Percentiles rank a stretch among this genome's conserved stretches.
Evolutionary conservation across 1,140 invertebrate genomes (phyloP).

Genomic region (Chrysoperla carnea): DNA sequence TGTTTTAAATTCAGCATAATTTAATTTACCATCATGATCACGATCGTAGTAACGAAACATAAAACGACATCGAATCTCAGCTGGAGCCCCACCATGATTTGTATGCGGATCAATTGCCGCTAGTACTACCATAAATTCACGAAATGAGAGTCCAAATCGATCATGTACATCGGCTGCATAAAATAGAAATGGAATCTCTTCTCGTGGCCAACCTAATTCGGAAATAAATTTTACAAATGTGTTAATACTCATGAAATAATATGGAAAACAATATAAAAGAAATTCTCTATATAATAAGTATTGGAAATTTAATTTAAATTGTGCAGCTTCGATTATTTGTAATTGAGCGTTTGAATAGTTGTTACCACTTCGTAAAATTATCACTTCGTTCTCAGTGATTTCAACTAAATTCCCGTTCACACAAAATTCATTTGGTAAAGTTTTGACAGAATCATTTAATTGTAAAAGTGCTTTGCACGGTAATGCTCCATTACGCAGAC

Average conservation of each 20-base stretch:
- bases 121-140: slow-evolving; percentile 23
- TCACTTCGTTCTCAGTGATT: too few species aligned
- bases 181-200: slow-evolving; percentile 20
- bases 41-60: slow-evolving; percentile 22
- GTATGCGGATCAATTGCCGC: slow-evolving; percentile 24
- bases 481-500: too few species aligned
- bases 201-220: slow-evolving; percentile 23
- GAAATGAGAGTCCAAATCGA: slow-evolving; percentile 23
- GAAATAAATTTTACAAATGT: slow-evolving; percentile 23
- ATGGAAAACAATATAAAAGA: slow-evolving; percentile 21
- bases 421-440: too few species aligned
- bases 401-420: too few species aligned
- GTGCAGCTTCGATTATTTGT: too few species aligned
- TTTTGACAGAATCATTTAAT: too few species aligned
- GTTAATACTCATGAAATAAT: slow-evolving; percentile 21
- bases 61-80: slow-evolving; percentile 25
- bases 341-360: too few species aligned
- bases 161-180: slow-evolving; percentile 25
- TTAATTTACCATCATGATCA: slow-evolving; percentile 12
- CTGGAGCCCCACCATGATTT: slow-evolving; percentile 20
- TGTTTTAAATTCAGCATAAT: slow-evolving; percentile 11
- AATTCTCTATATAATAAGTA: slow-evolving; percentile 21
- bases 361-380: too few species aligned
- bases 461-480: too few species aligned
- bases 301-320: too few species aligned